Base-by-base conservation (phyloP, 2,888 invertebrate genomes). In the Hemicrepidius hirtus region DNA sequence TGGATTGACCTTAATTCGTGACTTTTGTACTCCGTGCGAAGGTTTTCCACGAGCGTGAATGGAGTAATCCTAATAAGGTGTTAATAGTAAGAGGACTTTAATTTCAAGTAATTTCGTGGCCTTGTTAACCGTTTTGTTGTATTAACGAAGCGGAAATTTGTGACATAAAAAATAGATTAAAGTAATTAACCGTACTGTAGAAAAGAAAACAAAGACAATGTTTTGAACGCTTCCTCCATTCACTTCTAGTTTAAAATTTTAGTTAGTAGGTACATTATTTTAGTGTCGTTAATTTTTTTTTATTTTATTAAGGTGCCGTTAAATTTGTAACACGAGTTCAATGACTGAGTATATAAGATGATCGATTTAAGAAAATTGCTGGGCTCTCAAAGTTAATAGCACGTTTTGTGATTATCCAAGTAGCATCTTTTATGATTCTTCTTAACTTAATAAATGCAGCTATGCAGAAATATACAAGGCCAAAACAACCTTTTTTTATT, bases 1-100 rank as follows among this genome's bases (percentile, higher is more conserved):
- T 16, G 62, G 62, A 44, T 46, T 18, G 40, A 44, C 62, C 62
- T 62, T 62, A 62, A 44, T 59, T 37, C 35, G 59, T 59, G 59
- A 21, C 49, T 49, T 49, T 24, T 49, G 49, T 24, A 49, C 49
- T 49, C 21, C 18, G 9, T 49, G 21, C 49, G 49, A 59, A 59
- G 59, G 59, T 40, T 59, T 41, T 41, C 41, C 41, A 12, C 13
- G 28, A 12, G 24, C 21, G 37, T 44, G 46, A 41, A 44, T 44
- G 24, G 28, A 44, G n/a, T 46, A 46, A 44, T 41, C 46, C 62
- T 28, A 46, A 21, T 46, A 62, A 62, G 24, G 59, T 32, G 13
- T 7, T 40, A 40, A 40, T 40, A 40, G 40, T 40, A 40, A 32
- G 32, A 2, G 4, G 7, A 40, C 40, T 37, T 12, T 6, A 49